Evolutionary conservation across 2,797 vertebrate species (phyloP).

Genomic region (Falco peregrinus): DNA sequence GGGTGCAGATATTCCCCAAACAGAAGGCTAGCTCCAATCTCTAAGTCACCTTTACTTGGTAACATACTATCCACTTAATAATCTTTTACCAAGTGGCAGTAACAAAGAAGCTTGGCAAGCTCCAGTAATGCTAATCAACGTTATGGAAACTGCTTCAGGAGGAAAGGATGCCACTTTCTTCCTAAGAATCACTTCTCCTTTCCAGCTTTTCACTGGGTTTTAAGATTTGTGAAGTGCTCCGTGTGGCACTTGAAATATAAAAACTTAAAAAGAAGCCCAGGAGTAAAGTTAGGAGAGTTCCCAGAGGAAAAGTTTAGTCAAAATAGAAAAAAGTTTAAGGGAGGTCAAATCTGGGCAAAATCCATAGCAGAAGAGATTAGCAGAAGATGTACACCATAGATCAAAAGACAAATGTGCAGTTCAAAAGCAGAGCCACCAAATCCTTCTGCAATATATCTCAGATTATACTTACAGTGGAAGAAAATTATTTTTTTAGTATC

Average conservation of each 20-base stretch:
- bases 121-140: not conserved
- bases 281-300: not conserved
- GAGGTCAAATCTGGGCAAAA: not conserved
- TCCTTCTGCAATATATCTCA: not conserved
- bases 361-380: not conserved
- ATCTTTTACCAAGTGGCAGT: not conserved
- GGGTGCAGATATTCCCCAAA: not conserved
- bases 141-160: not conserved
- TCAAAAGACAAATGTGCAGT: not conserved
- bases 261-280: not conserved
- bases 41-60: not conserved
- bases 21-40: not conserved
- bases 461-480: not conserved
- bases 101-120: not conserved
- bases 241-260: not conserved
- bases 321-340: not conserved
- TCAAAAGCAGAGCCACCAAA: not conserved
- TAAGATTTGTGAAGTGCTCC: not conserved
- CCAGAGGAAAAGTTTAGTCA: not conserved
- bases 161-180: not conserved
- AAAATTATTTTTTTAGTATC: not conserved
- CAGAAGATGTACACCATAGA: not conserved
- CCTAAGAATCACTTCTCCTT: not conserved
- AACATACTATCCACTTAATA: not conserved
- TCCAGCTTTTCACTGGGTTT: not conserved